A percentile compares a stretch with the other conserved stretches of the same genome.
Evolutionary conservation across 2,113 vertebrate species (phyloP).

Genomic region (Plestiodon gilberti): DNA sequence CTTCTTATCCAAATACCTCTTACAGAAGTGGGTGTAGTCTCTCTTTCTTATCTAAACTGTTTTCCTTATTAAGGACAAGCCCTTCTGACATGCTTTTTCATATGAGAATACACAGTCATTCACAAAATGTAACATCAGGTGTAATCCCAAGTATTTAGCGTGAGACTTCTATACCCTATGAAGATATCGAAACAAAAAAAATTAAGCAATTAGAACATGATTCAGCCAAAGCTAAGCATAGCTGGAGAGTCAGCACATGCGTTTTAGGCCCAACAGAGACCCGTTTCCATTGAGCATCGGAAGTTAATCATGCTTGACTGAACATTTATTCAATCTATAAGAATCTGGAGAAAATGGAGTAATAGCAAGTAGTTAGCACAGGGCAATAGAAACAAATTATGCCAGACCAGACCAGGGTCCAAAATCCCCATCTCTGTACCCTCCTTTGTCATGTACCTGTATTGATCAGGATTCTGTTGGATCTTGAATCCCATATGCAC

Average conservation of each 20-base stretch:
- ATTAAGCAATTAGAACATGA: background rate
- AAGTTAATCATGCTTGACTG: background rate
- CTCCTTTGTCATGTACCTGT: background rate
- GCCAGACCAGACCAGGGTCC: background rate
- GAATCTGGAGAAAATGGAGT: background rate
- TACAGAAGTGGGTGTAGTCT: background rate
- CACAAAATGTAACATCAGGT: background rate
- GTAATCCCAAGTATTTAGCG: background rate
- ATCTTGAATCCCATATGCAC: background rate
- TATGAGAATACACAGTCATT: background rate
- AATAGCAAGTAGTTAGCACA: too few relatives aligned
- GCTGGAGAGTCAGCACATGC: background rate
- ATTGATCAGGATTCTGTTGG: background rate
- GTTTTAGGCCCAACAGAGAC: background rate
- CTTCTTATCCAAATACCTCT: background rate
- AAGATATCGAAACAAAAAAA: background rate
- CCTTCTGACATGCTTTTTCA: background rate
- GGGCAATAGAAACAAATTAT: background rate
- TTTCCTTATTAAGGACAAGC: background rate
- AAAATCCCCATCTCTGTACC: background rate
- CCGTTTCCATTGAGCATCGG: background rate
- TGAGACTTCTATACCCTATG: background rate
- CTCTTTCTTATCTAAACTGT: background rate
- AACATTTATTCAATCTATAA: background rate
- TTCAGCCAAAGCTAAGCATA: background rate